A percentile compares a stretch with the other conserved stretches of the same genome.
These are phyloP conservation scores for Harpegnathos saltator DNA, from an alignment of 1,140 invertebrate genomes.

Conservation along the genomic window DNA sequence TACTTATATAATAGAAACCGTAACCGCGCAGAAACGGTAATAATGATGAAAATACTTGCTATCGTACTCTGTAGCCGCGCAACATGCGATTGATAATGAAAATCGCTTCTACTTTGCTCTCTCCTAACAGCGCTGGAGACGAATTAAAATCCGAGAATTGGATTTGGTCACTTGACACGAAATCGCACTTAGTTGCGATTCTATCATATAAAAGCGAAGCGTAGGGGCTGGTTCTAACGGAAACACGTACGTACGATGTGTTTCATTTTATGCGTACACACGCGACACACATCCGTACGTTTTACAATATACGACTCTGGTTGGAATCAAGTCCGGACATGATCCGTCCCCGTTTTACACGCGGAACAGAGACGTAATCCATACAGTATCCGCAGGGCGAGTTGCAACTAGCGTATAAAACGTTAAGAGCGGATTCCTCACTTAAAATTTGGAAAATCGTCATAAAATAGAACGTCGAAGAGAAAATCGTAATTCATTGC, in stretches of 20 bases:
- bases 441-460: conserved; percentile 18
- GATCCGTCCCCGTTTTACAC: conserved; percentile 41
- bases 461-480: neutral
- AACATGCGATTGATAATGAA: conserved; percentile 51
- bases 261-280: conserved; percentile 57
- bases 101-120: conserved; percentile 44
- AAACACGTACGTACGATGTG: conserved; percentile 14
- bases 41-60: conserved; percentile 34
- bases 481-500: neutral
- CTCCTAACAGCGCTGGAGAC: conserved; percentile 31
- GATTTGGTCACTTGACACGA: conserved; percentile 65
- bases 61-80: neutral
- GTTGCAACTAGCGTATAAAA: conserved; percentile 8
- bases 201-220: conserved; percentile 49
- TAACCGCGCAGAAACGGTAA: conserved; percentile 22
- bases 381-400: conserved; percentile 25
- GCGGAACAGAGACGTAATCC: conserved; percentile 63
- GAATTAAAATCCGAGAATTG: conserved; percentile 65
- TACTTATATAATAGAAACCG: conserved; percentile 20
- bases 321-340: conserved; percentile 24
- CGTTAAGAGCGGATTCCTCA: neutral
- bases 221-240: conserved; percentile 24
- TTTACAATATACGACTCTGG: conserved; percentile 47
- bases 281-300: conserved; percentile 15
- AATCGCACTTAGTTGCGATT: conserved; percentile 65